These are phyloP conservation scores for Polydrusus cervinus DNA, from an alignment of 2,888 invertebrate species.

Conservation along the genomic window DNA sequence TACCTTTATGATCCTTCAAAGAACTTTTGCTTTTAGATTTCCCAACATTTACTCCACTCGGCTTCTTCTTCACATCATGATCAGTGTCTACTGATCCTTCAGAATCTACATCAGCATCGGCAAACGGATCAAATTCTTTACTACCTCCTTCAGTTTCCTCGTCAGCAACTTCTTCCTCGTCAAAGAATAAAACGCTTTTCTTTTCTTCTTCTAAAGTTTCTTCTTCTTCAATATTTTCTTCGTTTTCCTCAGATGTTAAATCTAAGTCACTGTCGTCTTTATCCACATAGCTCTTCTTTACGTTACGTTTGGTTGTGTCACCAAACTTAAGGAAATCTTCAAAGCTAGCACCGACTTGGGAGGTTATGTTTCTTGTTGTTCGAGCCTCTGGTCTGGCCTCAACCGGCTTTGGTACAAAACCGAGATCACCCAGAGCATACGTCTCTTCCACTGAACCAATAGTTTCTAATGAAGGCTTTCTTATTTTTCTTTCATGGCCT, in stretches of 20 bases:
- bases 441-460: conserved; percentile 67
- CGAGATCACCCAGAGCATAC: conserved; percentile 79
- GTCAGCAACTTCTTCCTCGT: conserved; percentile 57
- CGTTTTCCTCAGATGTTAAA: conserved; percentile 9
- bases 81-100: conserved; percentile 19
- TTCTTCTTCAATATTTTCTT: conserved; percentile 43
- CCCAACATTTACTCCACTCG: neutral
- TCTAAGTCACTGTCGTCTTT: conserved; percentile 41
- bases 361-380: conserved; percentile 60
- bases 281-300: conserved; percentile 38
- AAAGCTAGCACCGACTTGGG: conserved; percentile 63
- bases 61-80: neutral
- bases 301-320: neutral
- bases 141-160: conserved; percentile 57
- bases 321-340: conserved; percentile 56
- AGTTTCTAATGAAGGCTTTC: conserved; percentile 71
- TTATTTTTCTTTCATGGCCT: conserved; percentile 66
- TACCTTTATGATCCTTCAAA: neutral
- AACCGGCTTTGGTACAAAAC: conserved; percentile 76
- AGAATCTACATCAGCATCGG: conserved; percentile 41
- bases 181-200: conserved; percentile 60
- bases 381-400: conserved; percentile 62
- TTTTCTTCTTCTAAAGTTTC: conserved; percentile 50
- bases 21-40: too few species aligned
- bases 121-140: conserved; percentile 52